Evolutionary conservation across 2,797 vertebrate species (phyloP).

Genomic region (Thunnus albacares): DNA sequence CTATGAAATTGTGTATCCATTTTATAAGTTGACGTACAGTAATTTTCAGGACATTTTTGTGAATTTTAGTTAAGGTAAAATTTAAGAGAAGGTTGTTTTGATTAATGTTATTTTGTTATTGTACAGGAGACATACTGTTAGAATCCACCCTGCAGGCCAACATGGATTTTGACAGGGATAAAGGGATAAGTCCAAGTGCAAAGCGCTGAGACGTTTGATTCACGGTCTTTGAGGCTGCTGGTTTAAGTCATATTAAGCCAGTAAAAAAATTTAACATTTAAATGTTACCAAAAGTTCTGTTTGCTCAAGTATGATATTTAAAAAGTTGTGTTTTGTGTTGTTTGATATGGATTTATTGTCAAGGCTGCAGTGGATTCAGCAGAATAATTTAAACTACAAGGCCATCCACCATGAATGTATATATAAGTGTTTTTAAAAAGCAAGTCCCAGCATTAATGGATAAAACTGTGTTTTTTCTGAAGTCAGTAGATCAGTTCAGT

Average conservation of each 20-base stretch:
- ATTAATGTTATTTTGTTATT: background rate
- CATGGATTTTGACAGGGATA: constrained; percentile 13
- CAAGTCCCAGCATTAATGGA: background rate
- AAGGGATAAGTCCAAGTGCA: constrained; percentile 20
- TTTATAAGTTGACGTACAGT: background rate
- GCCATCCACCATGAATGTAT: background rate
- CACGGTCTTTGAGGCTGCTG: constrained; percentile 9
- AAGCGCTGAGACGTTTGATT: constrained; percentile 1
- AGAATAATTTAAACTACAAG: background rate
- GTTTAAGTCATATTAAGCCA: background rate
- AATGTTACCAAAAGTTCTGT: background rate
- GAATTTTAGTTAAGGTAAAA: background rate
- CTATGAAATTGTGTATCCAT: background rate
- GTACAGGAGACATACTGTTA: background rate
- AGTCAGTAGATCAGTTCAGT: background rate
- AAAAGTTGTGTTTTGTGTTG: background rate
- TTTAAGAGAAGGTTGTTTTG: background rate
- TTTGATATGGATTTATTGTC: background rate
- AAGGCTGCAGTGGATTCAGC: background rate
- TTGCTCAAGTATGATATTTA: background rate
- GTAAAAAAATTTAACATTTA: background rate
- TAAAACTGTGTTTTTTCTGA: background rate
- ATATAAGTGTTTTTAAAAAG: background rate
- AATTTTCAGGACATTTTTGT: background rate
- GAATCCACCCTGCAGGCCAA: constrained; percentile 14